Evolutionary conservation across 1,140 invertebrate species (phyloP).

Genomic region (Andricus grossulariae): DNA sequence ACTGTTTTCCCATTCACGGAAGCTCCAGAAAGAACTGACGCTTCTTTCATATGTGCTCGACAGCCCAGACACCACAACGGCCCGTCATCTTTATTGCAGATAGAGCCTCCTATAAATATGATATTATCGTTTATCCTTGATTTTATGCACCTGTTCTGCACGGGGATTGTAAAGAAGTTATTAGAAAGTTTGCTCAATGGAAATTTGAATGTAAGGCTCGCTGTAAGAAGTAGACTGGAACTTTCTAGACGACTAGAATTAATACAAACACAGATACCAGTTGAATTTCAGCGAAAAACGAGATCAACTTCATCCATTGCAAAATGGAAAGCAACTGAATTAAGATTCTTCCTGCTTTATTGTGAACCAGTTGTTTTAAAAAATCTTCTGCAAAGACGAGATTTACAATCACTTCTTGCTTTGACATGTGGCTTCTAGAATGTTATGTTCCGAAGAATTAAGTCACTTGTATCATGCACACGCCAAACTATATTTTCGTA

Average conservation of each 20-base stretch:
- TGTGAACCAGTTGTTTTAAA: constrained; percentile 19
- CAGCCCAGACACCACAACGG: constrained; percentile 32
- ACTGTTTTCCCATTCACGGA: background rate
- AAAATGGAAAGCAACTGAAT: constrained; percentile 17
- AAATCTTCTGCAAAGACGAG: constrained; percentile 3
- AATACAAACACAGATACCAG: constrained; percentile 1
- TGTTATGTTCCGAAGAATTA: background rate
- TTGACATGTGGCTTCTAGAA: background rate
- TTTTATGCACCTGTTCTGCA: constrained; percentile 32
- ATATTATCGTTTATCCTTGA: constrained; percentile 33
- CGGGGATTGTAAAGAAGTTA: constrained; percentile 2
- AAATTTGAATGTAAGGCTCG: background rate
- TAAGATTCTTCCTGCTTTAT: background rate
- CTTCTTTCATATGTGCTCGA: constrained; percentile 1
- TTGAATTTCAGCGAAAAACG: constrained; percentile 29
- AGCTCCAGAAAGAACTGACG: constrained; percentile 13
- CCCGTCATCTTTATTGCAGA: background rate
- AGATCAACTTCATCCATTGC: background rate
- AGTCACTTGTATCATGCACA: background rate
- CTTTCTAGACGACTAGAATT: background rate
- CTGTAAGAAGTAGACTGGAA: background rate
- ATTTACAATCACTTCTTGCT: constrained; percentile 19
- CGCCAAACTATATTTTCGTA: background rate
- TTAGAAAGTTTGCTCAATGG: constrained; percentile 23
- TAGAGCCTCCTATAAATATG: constrained; percentile 28